Base-by-base conservation (phyloP, 2,113 vertebrate species). In the Erythrolamprus reginae region DNA sequence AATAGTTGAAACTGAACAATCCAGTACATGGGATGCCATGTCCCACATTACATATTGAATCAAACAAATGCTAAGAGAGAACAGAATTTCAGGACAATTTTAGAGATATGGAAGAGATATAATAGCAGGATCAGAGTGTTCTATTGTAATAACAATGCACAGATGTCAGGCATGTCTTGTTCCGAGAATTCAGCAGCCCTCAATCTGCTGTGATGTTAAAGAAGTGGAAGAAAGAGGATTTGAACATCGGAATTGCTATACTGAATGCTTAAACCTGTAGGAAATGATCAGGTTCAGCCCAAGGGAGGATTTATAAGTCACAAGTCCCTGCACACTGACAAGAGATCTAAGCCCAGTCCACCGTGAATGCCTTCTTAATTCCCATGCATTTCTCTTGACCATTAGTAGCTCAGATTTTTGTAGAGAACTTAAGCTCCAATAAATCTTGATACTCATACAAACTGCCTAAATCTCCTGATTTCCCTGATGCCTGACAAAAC, bases 11-110 rank as follows among this genome's bases (percentile, higher is more conserved):
- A 93, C 91, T 15, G 38, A 28, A 0, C 91, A 90, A 89, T 91
- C 89, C 86, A 92, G 53, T 53, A 93, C 58, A 77, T 24, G 91
- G 89, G 55, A 50, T 87, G 92, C 8, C 77, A 33, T 52, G 93
- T 88, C 90, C 87, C 24, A 82, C 94, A 92, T 91, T 86, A 38
- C 61, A 92, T 53, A 89, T 92, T 91, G 91, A 56, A 86, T 92
- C 87, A 85, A 87, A 58, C 3, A 8, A 12, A 56, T 28, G 13
- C 38, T 56, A 55, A 56, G 38, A 55, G 17, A 56, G 38, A 56
- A 56, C 2, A 87, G 5, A 45, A 87, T 87, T 56, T 58, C 24
- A 58, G 51, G 10, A 45, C 10, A 23, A 6, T 86, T 53, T 56
- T 15, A 26, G n/a, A 51, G 19, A 52, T 86, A 21, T 21, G 52